phyloP scores from a whole-genome alignment of 2,113 vertebrate species.

The Phaethornis superciliosus region DNA sequence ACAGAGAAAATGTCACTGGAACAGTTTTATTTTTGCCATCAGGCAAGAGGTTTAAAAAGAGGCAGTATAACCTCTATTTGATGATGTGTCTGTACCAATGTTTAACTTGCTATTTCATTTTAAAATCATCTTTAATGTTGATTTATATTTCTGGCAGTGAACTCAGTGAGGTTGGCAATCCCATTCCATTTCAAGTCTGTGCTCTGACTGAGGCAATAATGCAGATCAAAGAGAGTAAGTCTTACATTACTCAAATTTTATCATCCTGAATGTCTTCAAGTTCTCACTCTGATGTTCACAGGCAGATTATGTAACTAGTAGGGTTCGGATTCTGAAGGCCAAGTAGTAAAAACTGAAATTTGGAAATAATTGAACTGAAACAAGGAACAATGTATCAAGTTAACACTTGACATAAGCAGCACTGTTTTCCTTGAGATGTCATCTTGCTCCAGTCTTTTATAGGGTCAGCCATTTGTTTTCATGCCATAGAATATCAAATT shows the following conservation, averaged over 20 bases:
- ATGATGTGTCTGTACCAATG: slow-evolving; percentile 57
- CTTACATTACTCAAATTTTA: slow-evolving; percentile 12
- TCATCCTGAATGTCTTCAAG: neutral
- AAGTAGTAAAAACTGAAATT: slow-evolving; percentile 4
- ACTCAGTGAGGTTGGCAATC: slow-evolving; percentile 52
- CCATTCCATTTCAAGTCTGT: slow-evolving; percentile 22
- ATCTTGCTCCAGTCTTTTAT: neutral
- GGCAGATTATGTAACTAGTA: slow-evolving; percentile 19
- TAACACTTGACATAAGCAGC: neutral
- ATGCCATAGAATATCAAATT: neutral
- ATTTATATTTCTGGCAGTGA: slow-evolving; percentile 61
- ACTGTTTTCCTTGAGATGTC: neutral
- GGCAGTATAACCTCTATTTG: slow-evolving; percentile 49
- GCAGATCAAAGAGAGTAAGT: neutral
- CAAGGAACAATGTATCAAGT: neutral
- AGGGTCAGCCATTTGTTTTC: slow-evolving; percentile 26
- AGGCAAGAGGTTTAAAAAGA: slow-evolving; percentile 53
- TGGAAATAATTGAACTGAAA: neutral
- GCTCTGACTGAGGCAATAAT: slow-evolving; percentile 3
- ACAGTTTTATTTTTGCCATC: slow-evolving; percentile 55
- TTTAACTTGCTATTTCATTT: slow-evolving; percentile 58
- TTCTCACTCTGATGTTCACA: slow-evolving; percentile 24
- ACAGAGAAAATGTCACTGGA: slow-evolving; percentile 55
- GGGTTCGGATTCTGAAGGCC: slow-evolving; percentile 17
- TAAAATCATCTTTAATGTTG: slow-evolving; percentile 48